These are phyloP conservation scores for Nyctibius grandis DNA, from an alignment of 2,797 vertebrate species.

Conservation along the genomic window DNA sequence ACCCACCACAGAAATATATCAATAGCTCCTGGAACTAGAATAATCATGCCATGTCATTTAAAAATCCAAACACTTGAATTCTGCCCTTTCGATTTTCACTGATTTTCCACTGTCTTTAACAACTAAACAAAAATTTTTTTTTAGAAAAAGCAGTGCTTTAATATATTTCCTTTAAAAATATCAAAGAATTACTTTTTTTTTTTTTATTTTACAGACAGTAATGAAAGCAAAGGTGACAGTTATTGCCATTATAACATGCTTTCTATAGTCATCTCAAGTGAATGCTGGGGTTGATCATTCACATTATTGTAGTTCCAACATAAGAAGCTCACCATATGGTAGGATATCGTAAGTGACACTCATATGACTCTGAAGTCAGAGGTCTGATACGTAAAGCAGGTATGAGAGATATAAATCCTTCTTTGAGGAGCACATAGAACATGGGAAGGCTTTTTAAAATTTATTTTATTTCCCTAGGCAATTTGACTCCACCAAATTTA, in stretches of 20 bases:
- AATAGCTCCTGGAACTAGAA: not conserved
- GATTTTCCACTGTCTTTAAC: not conserved
- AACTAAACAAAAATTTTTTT: not conserved
- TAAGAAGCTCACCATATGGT: not conserved
- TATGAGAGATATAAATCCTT: not conserved
- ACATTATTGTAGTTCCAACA: not conserved
- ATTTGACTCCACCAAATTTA: not conserved
- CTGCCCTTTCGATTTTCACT: not conserved
- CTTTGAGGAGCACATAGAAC: not conserved
- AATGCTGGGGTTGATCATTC: not conserved
- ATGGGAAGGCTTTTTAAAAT: not conserved
- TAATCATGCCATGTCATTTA: not conserved
- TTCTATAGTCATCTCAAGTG: not conserved
- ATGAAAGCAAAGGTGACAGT: not conserved
- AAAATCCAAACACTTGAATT: not conserved
- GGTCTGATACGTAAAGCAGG: not conserved
- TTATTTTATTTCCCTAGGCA: not conserved
- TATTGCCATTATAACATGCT: not conserved
- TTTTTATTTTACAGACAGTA: not conserved
- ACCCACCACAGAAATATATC: not conserved
- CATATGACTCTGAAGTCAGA: not conserved
- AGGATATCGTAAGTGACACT: not conserved
- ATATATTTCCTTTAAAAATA: not conserved
- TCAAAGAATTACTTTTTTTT: not conserved
- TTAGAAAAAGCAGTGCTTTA: accelerated